Percentiles rank a stretch among this genome's conserved stretches.
phyloP scores from a whole-genome alignment of 2,797 vertebrate genomes.

The Anas flavirostris region DNA sequence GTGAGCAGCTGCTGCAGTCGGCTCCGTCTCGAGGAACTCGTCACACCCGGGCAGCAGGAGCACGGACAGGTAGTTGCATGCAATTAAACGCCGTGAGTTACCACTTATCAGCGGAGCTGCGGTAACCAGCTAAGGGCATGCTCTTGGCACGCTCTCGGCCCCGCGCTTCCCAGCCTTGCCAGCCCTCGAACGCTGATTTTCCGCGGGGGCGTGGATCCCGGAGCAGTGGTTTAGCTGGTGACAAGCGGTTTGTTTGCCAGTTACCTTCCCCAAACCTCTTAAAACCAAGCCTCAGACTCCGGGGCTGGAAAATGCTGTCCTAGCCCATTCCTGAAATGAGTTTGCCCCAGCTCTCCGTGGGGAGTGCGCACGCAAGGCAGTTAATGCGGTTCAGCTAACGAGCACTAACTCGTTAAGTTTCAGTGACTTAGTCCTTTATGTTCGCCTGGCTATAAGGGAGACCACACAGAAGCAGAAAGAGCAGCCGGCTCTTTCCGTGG shows the following conservation, averaged over 20 bases:
- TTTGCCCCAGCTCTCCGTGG: background rate
- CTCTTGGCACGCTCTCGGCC: background rate
- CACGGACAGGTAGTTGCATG: background rate
- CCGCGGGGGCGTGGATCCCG: background rate
- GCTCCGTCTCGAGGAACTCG: rapidly evolving
- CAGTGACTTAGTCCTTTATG: slow-evolving; percentile 61
- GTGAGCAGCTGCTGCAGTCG: background rate
- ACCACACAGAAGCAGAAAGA: slow-evolving; percentile 66
- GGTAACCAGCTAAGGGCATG: background rate
- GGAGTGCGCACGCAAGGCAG: background rate
- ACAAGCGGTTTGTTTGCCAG: background rate
- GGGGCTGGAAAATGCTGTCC: background rate
- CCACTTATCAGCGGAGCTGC: background rate
- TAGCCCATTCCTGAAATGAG: background rate
- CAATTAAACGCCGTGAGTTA: background rate
- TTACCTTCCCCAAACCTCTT: background rate
- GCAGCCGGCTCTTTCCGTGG: background rate
- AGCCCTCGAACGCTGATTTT: rapidly evolving
- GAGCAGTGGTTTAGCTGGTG: background rate
- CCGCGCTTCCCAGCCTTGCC: background rate
- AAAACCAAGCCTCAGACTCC: rapidly evolving
- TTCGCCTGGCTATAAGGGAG: slow-evolving; percentile 39
- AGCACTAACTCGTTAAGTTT: slow-evolving; percentile 68
- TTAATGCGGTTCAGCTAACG: slow-evolving; percentile 41
- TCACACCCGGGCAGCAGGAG: background rate